These are phyloP conservation scores for Hippocampus guttulatus DNA, from an alignment of 2,113 vertebrate genomes.

Conservation along the genomic window DNA sequence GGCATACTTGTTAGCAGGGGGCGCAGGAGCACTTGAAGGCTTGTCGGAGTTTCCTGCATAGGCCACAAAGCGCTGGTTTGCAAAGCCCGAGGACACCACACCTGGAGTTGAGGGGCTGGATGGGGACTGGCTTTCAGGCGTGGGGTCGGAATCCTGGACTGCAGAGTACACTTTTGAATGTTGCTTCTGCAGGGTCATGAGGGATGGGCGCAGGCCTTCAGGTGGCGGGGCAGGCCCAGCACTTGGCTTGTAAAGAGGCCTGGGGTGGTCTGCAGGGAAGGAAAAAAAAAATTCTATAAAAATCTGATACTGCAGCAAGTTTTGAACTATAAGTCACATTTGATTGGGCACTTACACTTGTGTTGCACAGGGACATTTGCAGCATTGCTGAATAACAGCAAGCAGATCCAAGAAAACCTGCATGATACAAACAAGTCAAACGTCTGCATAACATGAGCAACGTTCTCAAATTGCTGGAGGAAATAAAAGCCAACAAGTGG, in stretches of 20 bases:
- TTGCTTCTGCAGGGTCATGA: neutral
- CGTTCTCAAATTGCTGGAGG: neutral
- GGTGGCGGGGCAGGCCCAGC: neutral
- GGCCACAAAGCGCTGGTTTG: neutral
- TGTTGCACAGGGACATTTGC: constrained; percentile 5
- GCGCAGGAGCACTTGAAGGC: neutral
- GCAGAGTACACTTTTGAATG: neutral
- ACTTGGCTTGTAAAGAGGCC: neutral
- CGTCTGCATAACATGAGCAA: neutral
- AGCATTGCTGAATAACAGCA: constrained; percentile 17
- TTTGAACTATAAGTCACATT: neutral
- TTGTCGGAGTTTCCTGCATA: neutral
- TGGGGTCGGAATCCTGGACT: neutral
- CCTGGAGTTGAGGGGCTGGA: neutral
- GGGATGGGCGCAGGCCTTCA: neutral
- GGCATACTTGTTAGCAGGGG: neutral
- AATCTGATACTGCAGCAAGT: neutral
- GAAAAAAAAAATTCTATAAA: too few species aligned
- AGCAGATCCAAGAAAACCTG: constrained; percentile 29
- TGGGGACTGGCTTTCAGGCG: neutral
- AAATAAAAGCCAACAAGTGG: too few species aligned
- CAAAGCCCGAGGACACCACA: too few species aligned
- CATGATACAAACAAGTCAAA: neutral
- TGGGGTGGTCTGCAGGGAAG: neutral
- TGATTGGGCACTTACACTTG: constrained; percentile 3